These are phyloP conservation scores for Cephalopholis sonnerati DNA, from an alignment of 2,113 vertebrate genomes.

Conservation along the genomic window DNA sequence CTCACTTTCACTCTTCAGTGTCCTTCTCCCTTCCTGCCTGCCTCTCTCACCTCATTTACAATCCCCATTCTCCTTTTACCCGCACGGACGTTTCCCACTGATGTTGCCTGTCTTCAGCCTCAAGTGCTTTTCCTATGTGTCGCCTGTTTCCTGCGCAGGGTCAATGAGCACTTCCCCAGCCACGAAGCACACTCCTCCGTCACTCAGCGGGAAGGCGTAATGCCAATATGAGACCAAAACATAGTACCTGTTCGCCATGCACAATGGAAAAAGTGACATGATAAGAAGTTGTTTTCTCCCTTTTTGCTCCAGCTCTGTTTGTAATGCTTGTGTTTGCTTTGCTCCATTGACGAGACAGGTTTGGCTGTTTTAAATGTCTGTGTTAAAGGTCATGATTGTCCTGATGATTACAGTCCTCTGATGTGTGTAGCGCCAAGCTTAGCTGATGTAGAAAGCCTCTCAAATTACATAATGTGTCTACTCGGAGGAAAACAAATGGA, in stretches of 20 bases:
- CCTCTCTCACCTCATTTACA: background rate
- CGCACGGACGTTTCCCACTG: conserved; percentile 1
- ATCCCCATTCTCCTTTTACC: conserved; percentile 2
- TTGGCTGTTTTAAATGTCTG: background rate
- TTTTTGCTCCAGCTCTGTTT: background rate
- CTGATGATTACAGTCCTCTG: background rate
- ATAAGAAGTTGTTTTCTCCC: background rate
- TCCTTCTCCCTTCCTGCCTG: conserved; percentile 15
- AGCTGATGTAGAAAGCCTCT: background rate
- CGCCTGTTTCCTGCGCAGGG: conserved; percentile 39
- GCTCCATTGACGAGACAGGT: conserved; percentile 2
- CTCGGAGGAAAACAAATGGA: background rate
- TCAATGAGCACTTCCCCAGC: conserved; percentile 31
- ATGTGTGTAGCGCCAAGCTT: background rate
- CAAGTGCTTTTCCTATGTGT: conserved; percentile 23
- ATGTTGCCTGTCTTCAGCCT: conserved; percentile 12
- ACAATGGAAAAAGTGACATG: background rate
- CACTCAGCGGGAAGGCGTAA: background rate
- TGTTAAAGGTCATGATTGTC: conserved; percentile 2
- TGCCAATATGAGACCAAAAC: background rate
- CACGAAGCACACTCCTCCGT: background rate
- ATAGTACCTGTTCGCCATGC: background rate
- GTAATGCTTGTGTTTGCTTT: background rate
- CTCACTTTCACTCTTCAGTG: conserved; percentile 22
- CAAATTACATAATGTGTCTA: background rate